Base-by-base conservation (phyloP, 2,113 vertebrate species). In the Connochaetes taurinus region DNA sequence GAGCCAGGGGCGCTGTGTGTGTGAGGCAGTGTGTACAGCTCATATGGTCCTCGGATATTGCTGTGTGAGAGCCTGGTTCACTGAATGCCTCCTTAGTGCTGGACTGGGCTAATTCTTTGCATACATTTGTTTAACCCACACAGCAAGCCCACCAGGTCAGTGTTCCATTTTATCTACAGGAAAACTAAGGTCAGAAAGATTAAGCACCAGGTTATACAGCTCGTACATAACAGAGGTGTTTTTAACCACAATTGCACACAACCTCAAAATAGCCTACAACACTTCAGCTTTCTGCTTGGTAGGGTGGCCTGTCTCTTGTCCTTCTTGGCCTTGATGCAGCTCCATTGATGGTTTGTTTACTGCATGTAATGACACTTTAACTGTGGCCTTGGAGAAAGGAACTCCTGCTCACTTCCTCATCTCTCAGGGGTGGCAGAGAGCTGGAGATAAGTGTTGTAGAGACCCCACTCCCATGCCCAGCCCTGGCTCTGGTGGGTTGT, bases 331-430 rank as follows among this genome's bases (percentile, higher is more conserved):
- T 81, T 92, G 74, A 81, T 21, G 57, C 52, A 53, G n/a, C 74
- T 87, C 50, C 62, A 25, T 11, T 16, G 62, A 57, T 62, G 2
- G 58, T 57, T 87, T 83, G 84, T 29, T 89, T 84, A 87, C 78
- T 62, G 55, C 16, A 27, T 21, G 25, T 43, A 58, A 85, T 55
- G 17, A 83, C 78, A 91, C 17, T 62, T 58, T 45, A 67, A 60
- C 67, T 31, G 50, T 94, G 91, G 74, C 67, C 64, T 71, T 90
- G 16, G 62, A 90, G 88, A 86, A 94, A 47, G n/a, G 43, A 45
- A 16, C 23, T 71, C 55, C 27, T 50, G 16, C n/a, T 87, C 31
- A 71, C 85, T 96, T 94, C 55, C 47, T 95, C 57, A 5, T 47
- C 33, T 58, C 57, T 87, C 27, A 11, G 12, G 82, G 4, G 33